These are phyloP conservation scores for Larimichthys polyactis DNA, from an alignment of 2,113 vertebrate species.

Conservation along the genomic window DNA sequence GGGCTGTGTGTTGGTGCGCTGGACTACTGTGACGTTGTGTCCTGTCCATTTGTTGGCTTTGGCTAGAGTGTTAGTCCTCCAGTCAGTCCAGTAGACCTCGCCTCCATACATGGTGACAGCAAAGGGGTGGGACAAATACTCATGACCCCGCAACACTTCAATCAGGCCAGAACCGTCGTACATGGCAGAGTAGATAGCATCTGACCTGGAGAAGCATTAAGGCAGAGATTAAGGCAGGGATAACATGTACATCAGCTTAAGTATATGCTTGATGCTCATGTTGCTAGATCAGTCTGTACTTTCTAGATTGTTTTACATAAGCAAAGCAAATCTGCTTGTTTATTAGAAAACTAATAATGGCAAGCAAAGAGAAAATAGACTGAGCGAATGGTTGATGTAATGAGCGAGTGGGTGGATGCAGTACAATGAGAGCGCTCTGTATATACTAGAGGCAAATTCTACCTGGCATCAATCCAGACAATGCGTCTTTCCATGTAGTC, in stretches of 20 bases:
- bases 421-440: slow-evolving; percentile 17
- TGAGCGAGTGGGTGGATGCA: slow-evolving; percentile 29
- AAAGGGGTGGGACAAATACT: slow-evolving; percentile 96
- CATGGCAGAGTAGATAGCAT: slow-evolving; percentile 95
- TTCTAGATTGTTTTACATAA: slow-evolving; percentile 23
- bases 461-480: slow-evolving; percentile 98
- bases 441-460: slow-evolving; percentile 5
- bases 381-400: slow-evolving; percentile 29
- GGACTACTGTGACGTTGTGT: slow-evolving; percentile 96
- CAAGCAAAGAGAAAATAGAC: slow-evolving; percentile 6
- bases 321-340: slow-evolving; percentile 22
- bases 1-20: slow-evolving; percentile 97
- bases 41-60: slow-evolving; percentile 99
- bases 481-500: slow-evolving; percentile 97
- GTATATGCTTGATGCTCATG: neutral
- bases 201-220: slow-evolving; percentile 85
- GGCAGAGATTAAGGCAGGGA: slow-evolving; percentile 6
- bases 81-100: slow-evolving; percentile 99
- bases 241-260: neutral
- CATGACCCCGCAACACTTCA: slow-evolving; percentile 96
- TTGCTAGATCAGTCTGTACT: neutral
- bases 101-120: slow-evolving; percentile 97
- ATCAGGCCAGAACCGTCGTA: slow-evolving; percentile 96
- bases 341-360: slow-evolving; percentile 15
- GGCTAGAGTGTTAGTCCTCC: slow-evolving; percentile 96